These are phyloP conservation scores for Gandaritis pyraliata DNA, from an alignment of 2,888 invertebrate genomes.

Conservation along the genomic window DNA sequence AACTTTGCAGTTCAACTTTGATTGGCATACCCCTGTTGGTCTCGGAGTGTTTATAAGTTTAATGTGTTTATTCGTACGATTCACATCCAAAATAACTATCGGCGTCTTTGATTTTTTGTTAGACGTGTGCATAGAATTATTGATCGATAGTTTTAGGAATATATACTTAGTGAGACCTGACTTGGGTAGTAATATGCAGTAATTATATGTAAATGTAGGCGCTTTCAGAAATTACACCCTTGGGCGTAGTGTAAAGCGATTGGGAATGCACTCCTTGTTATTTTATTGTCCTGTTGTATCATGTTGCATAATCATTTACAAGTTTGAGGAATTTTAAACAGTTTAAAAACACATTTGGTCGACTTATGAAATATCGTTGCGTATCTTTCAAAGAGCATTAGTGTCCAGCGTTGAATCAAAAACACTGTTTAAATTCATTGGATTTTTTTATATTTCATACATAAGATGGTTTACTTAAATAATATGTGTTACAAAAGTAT, in stretches of 20 bases:
- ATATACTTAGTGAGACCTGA: slow-evolving; percentile 15
- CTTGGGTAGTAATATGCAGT: slow-evolving; percentile 15
- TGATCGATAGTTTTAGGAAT: slow-evolving; percentile 17
- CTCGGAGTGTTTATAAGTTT: too few species aligned
- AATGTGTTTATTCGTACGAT: neutral
- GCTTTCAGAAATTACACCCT: slow-evolving; percentile 25
- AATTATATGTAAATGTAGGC: slow-evolving; percentile 28
- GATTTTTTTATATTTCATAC: too few species aligned
- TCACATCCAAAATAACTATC: slow-evolving; percentile 8
- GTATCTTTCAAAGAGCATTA: too few species aligned
- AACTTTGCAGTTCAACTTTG: too few species aligned
- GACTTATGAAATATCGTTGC: neutral
- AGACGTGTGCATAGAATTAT: slow-evolving; percentile 21
- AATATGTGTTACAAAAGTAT: too few species aligned
- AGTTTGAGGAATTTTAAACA: slow-evolving; percentile 18
- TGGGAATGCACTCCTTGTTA: slow-evolving; percentile 19
- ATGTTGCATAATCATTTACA: neutral
- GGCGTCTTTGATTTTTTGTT: slow-evolving; percentile 25
- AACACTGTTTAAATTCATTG: too few species aligned
- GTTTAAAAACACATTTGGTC: slow-evolving; percentile 10
- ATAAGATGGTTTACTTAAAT: too few species aligned
- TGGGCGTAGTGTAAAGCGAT: slow-evolving; percentile 20
- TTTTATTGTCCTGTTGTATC: slow-evolving; percentile 23
- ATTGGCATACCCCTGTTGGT: too few species aligned
- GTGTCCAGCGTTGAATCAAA: too few species aligned